Evolutionary conservation across 30 jellyfish, hydroid and myxozoan genomes (phyloP).

Genomic region (Aurelia aurita complex sp. Pacific): DNA sequence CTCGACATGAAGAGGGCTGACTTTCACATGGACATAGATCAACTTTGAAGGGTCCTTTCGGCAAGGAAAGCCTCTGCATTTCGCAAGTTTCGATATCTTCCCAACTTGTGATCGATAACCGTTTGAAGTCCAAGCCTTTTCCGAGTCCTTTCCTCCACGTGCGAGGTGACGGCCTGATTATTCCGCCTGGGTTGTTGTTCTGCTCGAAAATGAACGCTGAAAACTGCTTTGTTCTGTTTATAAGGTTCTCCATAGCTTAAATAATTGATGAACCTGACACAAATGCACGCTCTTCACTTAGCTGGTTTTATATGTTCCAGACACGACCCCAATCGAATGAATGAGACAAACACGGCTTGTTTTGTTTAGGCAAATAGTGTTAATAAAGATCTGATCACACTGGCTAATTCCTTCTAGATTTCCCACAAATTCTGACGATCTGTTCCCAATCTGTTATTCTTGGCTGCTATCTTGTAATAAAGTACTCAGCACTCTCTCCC

Average conservation of each 20-base stretch:
- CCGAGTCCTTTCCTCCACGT: constrained; percentile 56
- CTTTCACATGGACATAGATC: constrained; percentile 68
- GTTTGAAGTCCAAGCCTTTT: constrained; percentile 46
- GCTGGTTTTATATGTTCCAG: not conserved
- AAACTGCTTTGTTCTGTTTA: constrained; percentile 57
- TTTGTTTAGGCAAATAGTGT: constrained; percentile 16
- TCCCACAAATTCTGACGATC: constrained; percentile 5
- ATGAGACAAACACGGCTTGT: constrained; percentile 5
- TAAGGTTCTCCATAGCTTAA: constrained; percentile 65
- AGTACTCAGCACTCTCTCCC: not conserved
- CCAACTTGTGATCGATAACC: constrained; percentile 70
- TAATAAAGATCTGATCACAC: constrained; percentile 21
- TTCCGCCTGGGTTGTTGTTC: constrained; percentile 42
- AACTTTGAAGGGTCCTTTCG: constrained; percentile 35
- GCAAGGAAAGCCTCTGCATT: constrained; percentile 39
- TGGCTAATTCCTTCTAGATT: constrained; percentile 7
- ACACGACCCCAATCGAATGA: constrained; percentile 15
- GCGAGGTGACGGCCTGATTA: constrained; percentile 60
- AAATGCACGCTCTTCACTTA: constrained; percentile 32
- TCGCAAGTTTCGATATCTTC: constrained; percentile 55
- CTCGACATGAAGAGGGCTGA: constrained; percentile 71
- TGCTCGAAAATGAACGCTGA: constrained; percentile 58
- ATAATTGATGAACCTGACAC: constrained; percentile 52
- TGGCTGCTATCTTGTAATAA: not conserved
- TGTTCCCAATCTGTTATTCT: not conserved